phyloP scores from a whole-genome alignment of 2,888 invertebrate genomes.

The Aphelenchoides bicaudatus region DNA sequence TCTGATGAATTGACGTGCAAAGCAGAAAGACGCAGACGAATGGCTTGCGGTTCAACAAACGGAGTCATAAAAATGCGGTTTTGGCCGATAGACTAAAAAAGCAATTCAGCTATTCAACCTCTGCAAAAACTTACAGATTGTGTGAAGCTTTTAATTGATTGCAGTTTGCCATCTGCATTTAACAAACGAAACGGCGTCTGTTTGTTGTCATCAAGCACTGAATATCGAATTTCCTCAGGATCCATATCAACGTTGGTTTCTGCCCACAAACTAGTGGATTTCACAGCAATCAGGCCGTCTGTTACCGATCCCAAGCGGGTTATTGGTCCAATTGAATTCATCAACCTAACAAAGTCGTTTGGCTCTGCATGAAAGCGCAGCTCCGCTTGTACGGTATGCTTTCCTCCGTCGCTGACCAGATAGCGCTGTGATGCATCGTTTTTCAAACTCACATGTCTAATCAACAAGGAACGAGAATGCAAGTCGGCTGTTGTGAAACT shows the following conservation, averaged over 20 bases:
- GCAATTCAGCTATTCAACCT: neutral
- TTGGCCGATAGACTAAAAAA: neutral
- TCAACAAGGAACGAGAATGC: constrained; percentile 23
- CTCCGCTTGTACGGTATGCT: constrained; percentile 35
- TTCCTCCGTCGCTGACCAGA: constrained; percentile 47
- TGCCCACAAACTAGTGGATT: constrained; percentile 18
- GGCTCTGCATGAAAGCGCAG: constrained; percentile 28
- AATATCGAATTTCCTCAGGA: constrained; percentile 10
- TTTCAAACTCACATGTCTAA: constrained; percentile 32
- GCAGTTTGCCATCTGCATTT: constrained; percentile 9
- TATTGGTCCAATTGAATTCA: constrained; percentile 10
- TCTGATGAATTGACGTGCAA: constrained; percentile 2
- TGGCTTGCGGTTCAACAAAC: neutral
- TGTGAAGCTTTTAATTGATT: constrained; percentile 1
- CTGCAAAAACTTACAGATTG: constrained; percentile 14
- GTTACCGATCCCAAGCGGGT: neutral
- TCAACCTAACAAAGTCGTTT: constrained; percentile 42
- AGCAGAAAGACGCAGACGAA: neutral
- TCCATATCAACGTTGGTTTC: constrained; percentile 28
- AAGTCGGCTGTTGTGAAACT: constrained; percentile 34
- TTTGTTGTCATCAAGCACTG: neutral
- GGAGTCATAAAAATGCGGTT: constrained; percentile 1
- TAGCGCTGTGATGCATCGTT: constrained; percentile 35
- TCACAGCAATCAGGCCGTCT: constrained; percentile 12
- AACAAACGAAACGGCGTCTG: constrained; percentile 16